These are phyloP conservation scores for Xenotilapia flavipinnis DNA, from an alignment of 2,113 vertebrate species.

Conservation along the genomic window DNA sequence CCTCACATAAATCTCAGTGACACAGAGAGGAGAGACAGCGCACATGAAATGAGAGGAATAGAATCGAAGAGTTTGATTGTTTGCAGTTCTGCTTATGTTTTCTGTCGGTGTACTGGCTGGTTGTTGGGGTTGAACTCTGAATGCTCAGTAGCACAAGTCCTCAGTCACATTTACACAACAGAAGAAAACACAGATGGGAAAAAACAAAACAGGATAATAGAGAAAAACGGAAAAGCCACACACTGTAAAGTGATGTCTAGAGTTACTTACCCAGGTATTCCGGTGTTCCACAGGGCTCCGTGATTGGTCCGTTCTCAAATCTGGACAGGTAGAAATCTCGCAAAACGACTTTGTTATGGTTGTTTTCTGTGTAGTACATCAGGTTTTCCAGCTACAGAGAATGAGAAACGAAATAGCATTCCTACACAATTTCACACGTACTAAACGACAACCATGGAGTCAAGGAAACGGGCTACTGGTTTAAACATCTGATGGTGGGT, in stretches of 20 bases:
- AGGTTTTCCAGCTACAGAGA: conserved; percentile 78
- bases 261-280: conserved; percentile 75
- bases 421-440: not conserved
- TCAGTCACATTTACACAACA: not conserved
- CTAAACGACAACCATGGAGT: not conserved
- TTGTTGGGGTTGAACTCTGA: not conserved
- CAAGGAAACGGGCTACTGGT: not conserved
- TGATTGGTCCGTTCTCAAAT: conserved; percentile 80
- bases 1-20: conserved; percentile 4
- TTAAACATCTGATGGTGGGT: not conserved
- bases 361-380: conserved; percentile 84
- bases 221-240: not conserved
- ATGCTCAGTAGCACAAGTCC: not conserved
- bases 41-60: not conserved
- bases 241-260: not conserved
- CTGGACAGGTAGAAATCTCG: conserved; percentile 82
- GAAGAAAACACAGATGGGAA: not conserved
- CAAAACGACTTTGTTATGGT: conserved; percentile 81
- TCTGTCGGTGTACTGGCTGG: not conserved
- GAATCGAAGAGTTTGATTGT: not conserved
- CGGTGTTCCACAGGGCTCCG: conserved; percentile 82
- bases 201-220: not conserved
- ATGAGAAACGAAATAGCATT: not conserved
- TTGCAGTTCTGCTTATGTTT: conserved; percentile 2
- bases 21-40: not conserved